These are phyloP conservation scores for Onychomys leucogaster DNA, from an alignment of 2,797 vertebrate species.

Conservation along the genomic window DNA sequence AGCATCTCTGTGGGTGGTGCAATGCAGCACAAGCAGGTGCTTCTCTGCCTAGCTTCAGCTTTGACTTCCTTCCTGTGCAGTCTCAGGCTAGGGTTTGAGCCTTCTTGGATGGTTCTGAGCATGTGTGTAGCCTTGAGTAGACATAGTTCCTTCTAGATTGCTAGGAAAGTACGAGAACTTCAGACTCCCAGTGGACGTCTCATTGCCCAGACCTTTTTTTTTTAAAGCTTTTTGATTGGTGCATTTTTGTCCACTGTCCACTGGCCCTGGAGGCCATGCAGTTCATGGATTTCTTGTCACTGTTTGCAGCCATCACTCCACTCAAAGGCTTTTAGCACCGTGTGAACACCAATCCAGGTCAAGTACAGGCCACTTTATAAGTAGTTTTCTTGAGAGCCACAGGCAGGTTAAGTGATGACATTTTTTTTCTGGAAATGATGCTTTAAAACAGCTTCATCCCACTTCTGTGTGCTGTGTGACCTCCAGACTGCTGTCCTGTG, in stretches of 20 bases:
- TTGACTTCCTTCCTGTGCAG: not conserved
- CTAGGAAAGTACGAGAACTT: not conserved
- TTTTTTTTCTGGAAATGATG: not conserved
- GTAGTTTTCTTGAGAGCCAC: not conserved
- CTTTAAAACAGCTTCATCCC: not conserved
- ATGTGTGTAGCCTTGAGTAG: too few species aligned
- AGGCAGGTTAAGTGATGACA: not conserved
- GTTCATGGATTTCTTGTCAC: not conserved
- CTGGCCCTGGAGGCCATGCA: not conserved
- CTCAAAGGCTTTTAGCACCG: not conserved
- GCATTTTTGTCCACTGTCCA: not conserved
- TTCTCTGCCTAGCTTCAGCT: not conserved
- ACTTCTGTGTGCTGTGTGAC: not conserved
- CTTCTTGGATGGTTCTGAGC: too few species aligned
- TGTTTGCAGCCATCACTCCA: not conserved
- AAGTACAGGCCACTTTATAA: not conserved
- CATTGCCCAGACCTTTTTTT: not conserved
- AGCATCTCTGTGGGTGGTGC: not conserved
- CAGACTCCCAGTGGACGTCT: not conserved
- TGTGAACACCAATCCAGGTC: not conserved
- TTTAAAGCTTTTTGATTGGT: not conserved
- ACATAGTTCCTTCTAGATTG: not conserved
- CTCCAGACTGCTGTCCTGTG: not conserved
- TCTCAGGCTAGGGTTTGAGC: not conserved
- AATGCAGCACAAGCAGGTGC: too few species aligned